These are phyloP conservation scores for Gerris lacustris DNA, from an alignment of 2,888 invertebrate genomes.

Conservation along the genomic window DNA sequence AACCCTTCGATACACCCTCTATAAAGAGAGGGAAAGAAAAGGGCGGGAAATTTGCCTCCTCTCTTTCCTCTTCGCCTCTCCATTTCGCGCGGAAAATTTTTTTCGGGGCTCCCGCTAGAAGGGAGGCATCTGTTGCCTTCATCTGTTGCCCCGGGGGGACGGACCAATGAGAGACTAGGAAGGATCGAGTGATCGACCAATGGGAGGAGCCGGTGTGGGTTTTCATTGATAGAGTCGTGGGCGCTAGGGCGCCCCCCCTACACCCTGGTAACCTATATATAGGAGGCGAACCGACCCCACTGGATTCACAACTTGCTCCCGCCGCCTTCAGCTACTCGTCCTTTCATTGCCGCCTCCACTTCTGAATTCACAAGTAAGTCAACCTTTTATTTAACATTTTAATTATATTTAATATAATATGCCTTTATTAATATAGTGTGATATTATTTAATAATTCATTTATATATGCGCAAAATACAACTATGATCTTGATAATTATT, in stretches of 20 bases:
- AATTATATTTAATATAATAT: neutral
- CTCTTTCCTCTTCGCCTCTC: too few species aligned
- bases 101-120: neutral
- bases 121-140: constrained; percentile 1
- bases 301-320: neutral
- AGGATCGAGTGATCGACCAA: neutral
- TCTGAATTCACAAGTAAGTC: neutral
- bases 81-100: too few species aligned
- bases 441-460: too few species aligned
- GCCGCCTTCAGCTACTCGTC: neutral
- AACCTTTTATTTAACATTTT: neutral
- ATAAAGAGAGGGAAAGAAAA: too few species aligned
- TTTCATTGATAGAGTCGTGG: neutral
- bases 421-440: too few species aligned
- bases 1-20: too few species aligned
- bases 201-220: neutral
- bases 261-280: neutral
- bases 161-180: neutral
- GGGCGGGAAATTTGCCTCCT: too few species aligned
- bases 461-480: too few species aligned
- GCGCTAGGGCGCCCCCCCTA: neutral
- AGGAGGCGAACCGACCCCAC: neutral
- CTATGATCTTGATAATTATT: too few species aligned
- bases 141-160: neutral
- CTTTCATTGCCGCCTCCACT: neutral